Evolutionary conservation across 2,888 invertebrate species (phyloP).

Genomic region (Phaedon cochleariae): DNA sequence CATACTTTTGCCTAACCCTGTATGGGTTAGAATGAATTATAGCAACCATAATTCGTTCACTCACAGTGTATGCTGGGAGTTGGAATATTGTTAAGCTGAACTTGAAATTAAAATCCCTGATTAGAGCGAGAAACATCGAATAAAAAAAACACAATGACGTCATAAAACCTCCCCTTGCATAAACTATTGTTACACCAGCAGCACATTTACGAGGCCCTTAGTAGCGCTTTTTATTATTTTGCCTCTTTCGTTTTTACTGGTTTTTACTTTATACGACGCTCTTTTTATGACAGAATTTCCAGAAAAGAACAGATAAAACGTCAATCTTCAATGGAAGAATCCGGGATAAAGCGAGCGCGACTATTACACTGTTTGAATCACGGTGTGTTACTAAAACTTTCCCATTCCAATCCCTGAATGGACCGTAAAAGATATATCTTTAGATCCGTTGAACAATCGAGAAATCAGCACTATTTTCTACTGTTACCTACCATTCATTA

Average conservation of each 20-base stretch:
- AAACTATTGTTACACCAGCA: constrained; percentile 54
- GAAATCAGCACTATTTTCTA: too few relatives aligned
- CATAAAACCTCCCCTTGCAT: constrained; percentile 48
- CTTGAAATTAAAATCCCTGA: constrained; percentile 1
- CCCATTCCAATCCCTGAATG: too few relatives aligned
- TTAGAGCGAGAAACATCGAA: neutral
- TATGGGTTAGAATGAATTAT: too few relatives aligned
- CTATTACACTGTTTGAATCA: neutral
- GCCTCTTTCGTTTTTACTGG: constrained; percentile 53
- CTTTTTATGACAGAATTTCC: constrained; percentile 13
- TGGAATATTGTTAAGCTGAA: too few relatives aligned
- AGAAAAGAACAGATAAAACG: constrained; percentile 6
- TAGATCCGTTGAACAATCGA: too few relatives aligned
- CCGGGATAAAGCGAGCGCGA: neutral
- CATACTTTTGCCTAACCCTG: too few relatives aligned
- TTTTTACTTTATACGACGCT: constrained; percentile 3
- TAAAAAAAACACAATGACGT: constrained; percentile 21
- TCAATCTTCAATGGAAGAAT: constrained; percentile 3
- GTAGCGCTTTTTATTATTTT: constrained; percentile 55
- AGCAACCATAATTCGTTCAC: too few relatives aligned
- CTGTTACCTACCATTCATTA: too few relatives aligned
- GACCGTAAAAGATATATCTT: too few relatives aligned
- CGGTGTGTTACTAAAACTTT: neutral
- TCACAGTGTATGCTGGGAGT: too few relatives aligned
- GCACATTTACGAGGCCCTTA: constrained; percentile 55